Evolutionary conservation across 2,888 invertebrate species (phyloP).

Genomic region (Eubasilissa splendida): DNA sequence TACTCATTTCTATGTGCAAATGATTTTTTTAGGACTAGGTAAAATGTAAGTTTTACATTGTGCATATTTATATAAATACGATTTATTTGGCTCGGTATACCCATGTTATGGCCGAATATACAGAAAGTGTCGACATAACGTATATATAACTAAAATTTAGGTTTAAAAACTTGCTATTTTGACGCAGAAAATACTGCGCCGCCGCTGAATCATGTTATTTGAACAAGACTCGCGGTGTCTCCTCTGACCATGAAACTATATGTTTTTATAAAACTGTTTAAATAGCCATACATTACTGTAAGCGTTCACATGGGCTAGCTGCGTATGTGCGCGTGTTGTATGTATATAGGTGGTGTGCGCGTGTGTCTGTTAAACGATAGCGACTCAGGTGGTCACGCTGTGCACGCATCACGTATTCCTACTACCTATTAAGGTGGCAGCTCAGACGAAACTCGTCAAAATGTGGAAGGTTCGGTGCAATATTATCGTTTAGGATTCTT

Average conservation of each 20-base stretch:
- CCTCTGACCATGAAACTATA: conserved; percentile 33
- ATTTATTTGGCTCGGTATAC: no score
- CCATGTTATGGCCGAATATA: no score
- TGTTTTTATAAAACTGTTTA: conserved; percentile 40
- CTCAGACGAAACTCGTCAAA: no score
- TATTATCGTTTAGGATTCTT: background rate
- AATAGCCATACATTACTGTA: conserved; percentile 42
- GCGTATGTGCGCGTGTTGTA: background rate
- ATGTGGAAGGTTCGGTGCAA: no score
- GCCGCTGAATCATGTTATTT: background rate
- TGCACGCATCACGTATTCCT: background rate
- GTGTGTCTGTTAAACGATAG: background rate
- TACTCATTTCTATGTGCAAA: no score
- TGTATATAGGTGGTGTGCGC: background rate
- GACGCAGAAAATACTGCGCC: background rate
- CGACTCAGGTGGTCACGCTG: conserved; percentile 26
- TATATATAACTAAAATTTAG: no score
- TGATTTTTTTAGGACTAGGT: no score
- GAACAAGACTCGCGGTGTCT: conserved; percentile 16
- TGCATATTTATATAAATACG: no score
- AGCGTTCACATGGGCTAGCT: background rate
- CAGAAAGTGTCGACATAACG: no score
- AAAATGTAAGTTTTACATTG: no score
- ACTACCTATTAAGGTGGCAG: background rate
- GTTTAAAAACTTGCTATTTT: no score